Percentiles rank a stretch among this genome's conserved stretches.
Conservation (phyloP, 2,888 invertebrate species). For the Morpho achilles region DNA sequence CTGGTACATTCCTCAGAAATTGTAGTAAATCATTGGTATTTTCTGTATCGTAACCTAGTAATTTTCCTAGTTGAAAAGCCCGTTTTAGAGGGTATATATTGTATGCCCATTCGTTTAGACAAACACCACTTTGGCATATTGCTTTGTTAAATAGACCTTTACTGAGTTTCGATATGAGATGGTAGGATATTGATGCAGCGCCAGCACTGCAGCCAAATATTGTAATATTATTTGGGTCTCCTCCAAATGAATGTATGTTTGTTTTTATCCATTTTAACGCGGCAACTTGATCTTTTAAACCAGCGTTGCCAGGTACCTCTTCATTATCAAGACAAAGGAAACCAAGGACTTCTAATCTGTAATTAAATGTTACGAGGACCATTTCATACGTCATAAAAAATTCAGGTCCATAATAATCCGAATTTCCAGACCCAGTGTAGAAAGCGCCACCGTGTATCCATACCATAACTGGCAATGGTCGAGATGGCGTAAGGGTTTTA, state of each 20-base stretch:
- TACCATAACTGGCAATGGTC: conserved; percentile 58
- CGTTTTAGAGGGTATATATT: conserved; percentile 52
- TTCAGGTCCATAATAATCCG: conserved; percentile 70
- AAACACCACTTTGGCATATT: conserved; percentile 73
- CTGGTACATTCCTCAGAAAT: conserved; percentile 52
- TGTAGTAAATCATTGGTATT: conserved; percentile 52
- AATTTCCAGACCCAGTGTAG: conserved; percentile 71
- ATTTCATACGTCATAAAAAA: conserved; percentile 65
- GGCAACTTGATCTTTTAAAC: conserved; percentile 71
- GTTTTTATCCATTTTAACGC: conserved; percentile 69
- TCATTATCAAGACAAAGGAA: conserved; percentile 68
- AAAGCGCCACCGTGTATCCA: conserved; percentile 76
- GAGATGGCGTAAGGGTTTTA: conserved; percentile 37
- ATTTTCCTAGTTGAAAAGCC: conserved; percentile 64
- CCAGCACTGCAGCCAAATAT: conserved; percentile 75
- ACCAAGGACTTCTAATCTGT: conserved; percentile 69
- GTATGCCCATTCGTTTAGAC: conserved; percentile 66
- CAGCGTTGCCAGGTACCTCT: conserved; percentile 71
- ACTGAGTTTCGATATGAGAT: conserved; percentile 65
- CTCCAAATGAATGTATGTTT: conserved; percentile 64
- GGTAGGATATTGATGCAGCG: conserved; percentile 55
- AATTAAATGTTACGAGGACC: conserved; percentile 69
- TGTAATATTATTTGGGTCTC: conserved; percentile 61
- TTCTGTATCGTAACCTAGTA: conserved; percentile 60
- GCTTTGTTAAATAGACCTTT: conserved; percentile 64